A percentile compares a stretch with the other conserved stretches of the same genome.
These are phyloP conservation scores for Lepus americanus DNA, from an alignment of 2,113 vertebrate genomes.

Conservation along the genomic window DNA sequence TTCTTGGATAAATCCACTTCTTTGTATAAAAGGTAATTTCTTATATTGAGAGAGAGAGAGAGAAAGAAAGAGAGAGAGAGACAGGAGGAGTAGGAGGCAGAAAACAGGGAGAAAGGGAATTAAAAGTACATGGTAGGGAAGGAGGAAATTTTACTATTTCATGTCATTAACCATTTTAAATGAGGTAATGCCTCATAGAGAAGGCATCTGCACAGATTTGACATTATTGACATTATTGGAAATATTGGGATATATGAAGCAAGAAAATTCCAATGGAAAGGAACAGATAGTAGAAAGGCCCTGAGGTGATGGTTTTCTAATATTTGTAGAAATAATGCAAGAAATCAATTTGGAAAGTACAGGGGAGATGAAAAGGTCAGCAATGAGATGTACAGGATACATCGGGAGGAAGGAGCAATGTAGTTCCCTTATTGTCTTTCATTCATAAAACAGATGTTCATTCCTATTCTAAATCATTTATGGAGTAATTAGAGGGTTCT, in stretches of 20 bases:
- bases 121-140: not conserved
- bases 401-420: not conserved
- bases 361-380: not conserved
- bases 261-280: not conserved
- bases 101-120: not conserved
- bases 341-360: not conserved
- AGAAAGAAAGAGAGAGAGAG: not conserved
- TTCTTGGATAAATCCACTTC: not conserved
- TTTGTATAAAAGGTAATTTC: not conserved
- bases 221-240: not conserved
- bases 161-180: not conserved
- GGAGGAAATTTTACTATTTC: not conserved
- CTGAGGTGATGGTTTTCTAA: not conserved
- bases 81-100: not conserved
- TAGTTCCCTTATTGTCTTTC: not conserved
- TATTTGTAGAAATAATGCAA: not conserved
- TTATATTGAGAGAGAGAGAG: not conserved
- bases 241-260: not conserved
- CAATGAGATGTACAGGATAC: not conserved
- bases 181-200: not conserved
- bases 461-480: not conserved
- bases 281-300: not conserved
- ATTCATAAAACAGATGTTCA: not conserved
- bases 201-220: not conserved
- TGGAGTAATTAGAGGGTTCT: not conserved